Conservation (phyloP, 2,888 invertebrate genomes). For the Caenorhabditis macrosperma region DNA sequence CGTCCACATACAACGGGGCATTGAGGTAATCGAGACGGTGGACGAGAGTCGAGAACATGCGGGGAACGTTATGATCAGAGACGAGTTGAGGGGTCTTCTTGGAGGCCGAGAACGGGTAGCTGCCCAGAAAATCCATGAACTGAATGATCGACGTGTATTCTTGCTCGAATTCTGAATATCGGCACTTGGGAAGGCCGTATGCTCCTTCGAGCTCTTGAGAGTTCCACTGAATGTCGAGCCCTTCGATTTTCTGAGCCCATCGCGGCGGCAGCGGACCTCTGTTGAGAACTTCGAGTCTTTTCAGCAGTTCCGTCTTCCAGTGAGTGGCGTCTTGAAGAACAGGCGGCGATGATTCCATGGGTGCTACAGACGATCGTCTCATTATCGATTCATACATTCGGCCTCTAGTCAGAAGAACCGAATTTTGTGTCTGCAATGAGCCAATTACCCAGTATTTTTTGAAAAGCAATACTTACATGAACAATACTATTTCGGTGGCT, state of each 20-base stretch:
- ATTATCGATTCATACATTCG: slow-evolving; percentile 55
- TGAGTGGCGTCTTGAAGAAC: slow-evolving; percentile 11
- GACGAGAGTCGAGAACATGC: slow-evolving; percentile 50
- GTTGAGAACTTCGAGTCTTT: not conserved
- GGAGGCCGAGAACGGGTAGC: slow-evolving; percentile 36
- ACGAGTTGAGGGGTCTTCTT: slow-evolving; percentile 20
- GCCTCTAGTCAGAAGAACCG: slow-evolving; percentile 16
- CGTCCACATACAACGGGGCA: slow-evolving; percentile 38
- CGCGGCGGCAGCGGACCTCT: slow-evolving; percentile 22
- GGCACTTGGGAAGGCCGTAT: slow-evolving; percentile 36
- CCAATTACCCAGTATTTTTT: too few relatives aligned
- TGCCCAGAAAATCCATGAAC: slow-evolving; percentile 52
- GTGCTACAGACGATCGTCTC: slow-evolving; percentile 22
- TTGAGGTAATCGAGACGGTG: slow-evolving; percentile 49
- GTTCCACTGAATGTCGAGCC: slow-evolving; percentile 43
- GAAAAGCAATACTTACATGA: not conserved
- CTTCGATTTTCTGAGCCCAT: slow-evolving; percentile 33
- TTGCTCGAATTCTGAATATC: slow-evolving; percentile 15
- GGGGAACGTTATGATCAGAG: slow-evolving; percentile 27
- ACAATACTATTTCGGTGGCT: slow-evolving; percentile 20
- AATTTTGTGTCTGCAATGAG: not conserved
- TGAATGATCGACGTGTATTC: slow-evolving; percentile 50
- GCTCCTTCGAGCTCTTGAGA: slow-evolving; percentile 28
- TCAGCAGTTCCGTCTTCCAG: slow-evolving; percentile 39
- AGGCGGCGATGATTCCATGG: not conserved